Conservation (phyloP, 2,113 vertebrate species). For the Grantiella picta region DNA sequence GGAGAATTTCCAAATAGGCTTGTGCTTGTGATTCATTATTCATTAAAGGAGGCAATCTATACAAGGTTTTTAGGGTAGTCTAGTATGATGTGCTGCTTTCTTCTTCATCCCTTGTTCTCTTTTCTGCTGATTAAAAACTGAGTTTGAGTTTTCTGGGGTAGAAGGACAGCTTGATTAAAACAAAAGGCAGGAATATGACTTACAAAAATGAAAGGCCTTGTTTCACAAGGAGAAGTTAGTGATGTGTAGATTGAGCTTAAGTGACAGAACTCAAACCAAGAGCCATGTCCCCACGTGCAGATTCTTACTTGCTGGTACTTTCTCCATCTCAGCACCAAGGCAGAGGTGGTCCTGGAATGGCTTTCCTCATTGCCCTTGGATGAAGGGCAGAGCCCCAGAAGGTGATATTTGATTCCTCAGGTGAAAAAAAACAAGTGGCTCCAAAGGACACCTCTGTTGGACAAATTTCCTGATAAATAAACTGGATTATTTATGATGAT, state of each 20-base stretch:
- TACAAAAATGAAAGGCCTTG: background rate
- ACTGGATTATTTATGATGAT: background rate
- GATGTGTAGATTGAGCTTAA: background rate
- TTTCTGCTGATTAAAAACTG: background rate
- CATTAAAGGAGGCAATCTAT: slow-evolving; percentile 48
- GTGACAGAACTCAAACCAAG: background rate
- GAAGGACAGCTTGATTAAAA: background rate
- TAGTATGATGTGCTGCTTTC: background rate
- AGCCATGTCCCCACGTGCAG: background rate
- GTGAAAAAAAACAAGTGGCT: background rate
- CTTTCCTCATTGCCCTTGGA: background rate
- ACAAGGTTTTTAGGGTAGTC: background rate
- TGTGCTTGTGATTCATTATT: slow-evolving; percentile 62
- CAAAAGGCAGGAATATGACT: background rate
- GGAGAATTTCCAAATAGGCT: slow-evolving; percentile 55
- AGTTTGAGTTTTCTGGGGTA: background rate
- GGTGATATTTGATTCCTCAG: background rate
- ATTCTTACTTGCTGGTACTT: background rate
- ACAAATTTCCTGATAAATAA: background rate
- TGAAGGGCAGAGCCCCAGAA: background rate
- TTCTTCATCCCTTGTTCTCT: background rate
- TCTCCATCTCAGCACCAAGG: background rate
- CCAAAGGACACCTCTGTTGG: background rate
- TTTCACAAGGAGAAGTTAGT: background rate
- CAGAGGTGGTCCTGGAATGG: background rate